Evolutionary conservation across 1,140 invertebrate species (phyloP).

Genomic region (Bombus superbus): DNA sequence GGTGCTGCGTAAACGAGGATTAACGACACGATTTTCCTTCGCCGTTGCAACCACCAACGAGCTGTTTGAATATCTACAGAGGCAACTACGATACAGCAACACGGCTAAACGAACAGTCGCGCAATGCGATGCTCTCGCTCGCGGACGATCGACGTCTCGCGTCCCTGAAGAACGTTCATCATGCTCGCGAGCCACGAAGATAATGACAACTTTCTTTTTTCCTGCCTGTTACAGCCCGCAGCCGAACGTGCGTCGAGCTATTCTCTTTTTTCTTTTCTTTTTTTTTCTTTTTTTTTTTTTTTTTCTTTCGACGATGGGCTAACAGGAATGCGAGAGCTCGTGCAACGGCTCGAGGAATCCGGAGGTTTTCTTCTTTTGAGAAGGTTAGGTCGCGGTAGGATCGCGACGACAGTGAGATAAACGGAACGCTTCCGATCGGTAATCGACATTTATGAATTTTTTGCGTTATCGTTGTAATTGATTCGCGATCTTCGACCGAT

Average conservation of each 20-base stretch:
- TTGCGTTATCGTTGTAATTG: background rate
- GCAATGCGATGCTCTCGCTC: background rate
- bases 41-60: no score
- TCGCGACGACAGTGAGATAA: slow-evolving; percentile 30
- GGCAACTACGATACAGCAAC: no score
- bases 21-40: slow-evolving; percentile 43
- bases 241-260: background rate
- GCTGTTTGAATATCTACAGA: no score
- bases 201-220: slow-evolving; percentile 41
- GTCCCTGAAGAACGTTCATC: slow-evolving; percentile 34
- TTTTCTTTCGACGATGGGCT: background rate
- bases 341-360: slow-evolving; percentile 1
- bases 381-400: background rate
- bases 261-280: background rate
- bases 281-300: background rate
- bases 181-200: slow-evolving; percentile 1
- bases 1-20: slow-evolving; percentile 29
- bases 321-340: slow-evolving; percentile 12
- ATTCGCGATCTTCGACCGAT: background rate
- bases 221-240: background rate
- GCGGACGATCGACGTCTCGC: background rate
- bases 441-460: slow-evolving; percentile 27
- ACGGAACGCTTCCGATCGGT: slow-evolving; percentile 32
- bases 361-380: slow-evolving; percentile 15
- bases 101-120: no score